Conservation (phyloP, 2,113 vertebrate genomes). For the Callopanchax toddi region DNA sequence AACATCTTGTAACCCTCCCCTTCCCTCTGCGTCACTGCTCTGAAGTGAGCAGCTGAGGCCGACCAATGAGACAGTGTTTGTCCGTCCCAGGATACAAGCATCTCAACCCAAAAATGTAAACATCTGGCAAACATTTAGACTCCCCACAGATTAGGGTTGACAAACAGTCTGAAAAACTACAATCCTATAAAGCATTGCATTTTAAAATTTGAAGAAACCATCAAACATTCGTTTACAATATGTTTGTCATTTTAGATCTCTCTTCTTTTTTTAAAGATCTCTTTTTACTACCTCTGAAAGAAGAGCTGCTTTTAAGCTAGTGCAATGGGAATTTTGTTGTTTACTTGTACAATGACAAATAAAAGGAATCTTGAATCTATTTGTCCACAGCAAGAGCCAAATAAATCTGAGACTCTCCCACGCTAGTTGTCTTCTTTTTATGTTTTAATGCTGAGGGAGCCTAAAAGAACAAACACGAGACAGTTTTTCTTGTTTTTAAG, state of each 20-base stretch:
- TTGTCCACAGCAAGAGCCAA: background rate
- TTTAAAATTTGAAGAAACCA: constrained; percentile 11
- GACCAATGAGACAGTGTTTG: constrained; percentile 59
- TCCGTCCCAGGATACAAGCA: constrained; percentile 70
- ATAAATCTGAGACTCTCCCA: background rate
- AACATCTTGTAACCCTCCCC: constrained; percentile 46
- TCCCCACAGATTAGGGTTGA: constrained; percentile 53
- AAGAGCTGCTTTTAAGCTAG: too few species aligned
- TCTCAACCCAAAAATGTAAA: constrained; percentile 78
- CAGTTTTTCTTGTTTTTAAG: background rate
- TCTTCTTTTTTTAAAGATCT: too few species aligned
- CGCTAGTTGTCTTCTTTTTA: constrained; percentile 9
- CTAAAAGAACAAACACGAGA: background rate
- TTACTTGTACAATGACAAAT: too few species aligned
- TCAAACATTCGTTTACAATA: too few species aligned
- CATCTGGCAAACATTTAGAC: constrained; percentile 79
- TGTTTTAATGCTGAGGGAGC: constrained; percentile 7
- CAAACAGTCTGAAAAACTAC: constrained; percentile 29
- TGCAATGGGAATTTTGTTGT: too few species aligned
- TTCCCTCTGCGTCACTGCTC: constrained; percentile 53
- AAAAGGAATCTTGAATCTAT: too few species aligned
- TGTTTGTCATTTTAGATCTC: too few species aligned
- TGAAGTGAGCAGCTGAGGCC: constrained; percentile 24
- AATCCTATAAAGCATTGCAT: constrained; percentile 2
- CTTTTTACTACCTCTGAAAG: too few species aligned